Percentiles rank a stretch among this genome's conserved stretches.
Evolutionary conservation across 2,888 invertebrate genomes (phyloP).

Genomic region (Petrophora chlorosata): DNA sequence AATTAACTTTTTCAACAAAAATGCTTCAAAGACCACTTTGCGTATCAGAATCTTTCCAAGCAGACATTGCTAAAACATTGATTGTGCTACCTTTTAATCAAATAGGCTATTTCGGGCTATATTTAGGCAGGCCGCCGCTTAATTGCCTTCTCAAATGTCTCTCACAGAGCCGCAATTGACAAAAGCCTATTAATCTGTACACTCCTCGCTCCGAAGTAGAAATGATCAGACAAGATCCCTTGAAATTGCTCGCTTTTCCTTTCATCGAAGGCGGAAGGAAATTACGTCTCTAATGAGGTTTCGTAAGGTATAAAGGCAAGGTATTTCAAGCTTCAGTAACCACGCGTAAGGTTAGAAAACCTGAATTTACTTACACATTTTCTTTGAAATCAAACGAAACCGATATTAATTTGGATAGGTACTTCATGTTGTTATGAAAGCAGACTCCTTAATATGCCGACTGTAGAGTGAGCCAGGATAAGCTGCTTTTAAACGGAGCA

Average conservation of each 20-base stretch:
- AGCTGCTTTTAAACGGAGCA: too few species aligned
- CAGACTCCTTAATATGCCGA: too few species aligned
- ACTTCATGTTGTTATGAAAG: too few species aligned
- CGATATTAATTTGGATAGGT: too few species aligned
- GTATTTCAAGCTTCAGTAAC: neutral
- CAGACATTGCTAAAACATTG: conserved; percentile 12
- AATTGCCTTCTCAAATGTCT: conserved; percentile 37
- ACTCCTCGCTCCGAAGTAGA: conserved; percentile 18
- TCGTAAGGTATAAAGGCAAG: neutral
- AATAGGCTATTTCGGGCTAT: conserved; percentile 13
- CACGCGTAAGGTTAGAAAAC: too few species aligned
- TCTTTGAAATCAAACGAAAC: too few species aligned
- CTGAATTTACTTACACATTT: too few species aligned
- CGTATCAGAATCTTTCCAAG: neutral
- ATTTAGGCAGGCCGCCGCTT: conserved; percentile 25
- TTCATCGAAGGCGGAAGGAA: conserved; percentile 6
- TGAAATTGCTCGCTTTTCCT: conserved; percentile 13
- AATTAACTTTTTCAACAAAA: too few species aligned
- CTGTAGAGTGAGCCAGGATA: too few species aligned
- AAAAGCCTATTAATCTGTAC: conserved; percentile 41
- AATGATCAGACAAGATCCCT: conserved; percentile 18
- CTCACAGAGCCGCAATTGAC: conserved; percentile 40
- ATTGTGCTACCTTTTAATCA: conserved; percentile 20
- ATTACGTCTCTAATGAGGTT: conserved; percentile 12
- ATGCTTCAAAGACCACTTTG: too few species aligned